Evolutionary conservation across 2,888 invertebrate species (phyloP).

Genomic region (Dicycla oo): DNA sequence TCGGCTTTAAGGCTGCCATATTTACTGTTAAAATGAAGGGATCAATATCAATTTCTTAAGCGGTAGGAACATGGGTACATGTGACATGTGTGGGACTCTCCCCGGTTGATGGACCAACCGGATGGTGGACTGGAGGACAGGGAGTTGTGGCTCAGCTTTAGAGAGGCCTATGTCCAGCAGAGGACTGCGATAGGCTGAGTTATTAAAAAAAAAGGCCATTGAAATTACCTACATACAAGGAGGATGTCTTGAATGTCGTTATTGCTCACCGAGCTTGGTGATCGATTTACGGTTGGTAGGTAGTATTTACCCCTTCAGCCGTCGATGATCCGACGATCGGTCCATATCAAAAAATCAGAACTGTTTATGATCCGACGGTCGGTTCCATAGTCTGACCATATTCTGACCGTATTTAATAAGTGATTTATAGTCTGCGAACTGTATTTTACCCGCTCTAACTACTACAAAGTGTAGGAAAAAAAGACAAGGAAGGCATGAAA

Average conservation of each 20-base stretch:
- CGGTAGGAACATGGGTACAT: no score
- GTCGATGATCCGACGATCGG: no score
- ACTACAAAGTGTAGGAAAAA: no score
- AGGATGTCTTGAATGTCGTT: background rate
- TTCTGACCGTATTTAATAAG: no score
- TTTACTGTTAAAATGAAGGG: constrained; percentile 14
- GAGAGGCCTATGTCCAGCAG: background rate
- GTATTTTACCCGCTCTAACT: no score
- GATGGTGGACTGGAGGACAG: background rate
- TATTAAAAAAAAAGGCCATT: background rate
- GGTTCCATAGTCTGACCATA: no score
- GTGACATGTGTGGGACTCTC: no score
- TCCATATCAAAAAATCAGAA: no score
- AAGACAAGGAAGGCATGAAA: no score
- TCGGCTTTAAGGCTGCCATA: constrained; percentile 59
- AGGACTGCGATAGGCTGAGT: background rate
- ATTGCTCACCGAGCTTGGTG: background rate
- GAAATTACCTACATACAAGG: background rate
- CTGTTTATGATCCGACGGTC: no score
- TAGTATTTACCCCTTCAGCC: no score
- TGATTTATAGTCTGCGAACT: no score
- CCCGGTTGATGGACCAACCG: background rate
- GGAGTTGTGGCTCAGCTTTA: background rate
- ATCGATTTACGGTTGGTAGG: background rate
- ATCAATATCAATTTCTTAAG: background rate